A percentile compares a stretch with the other conserved stretches of the same genome.
Evolutionary conservation across 2,113 vertebrate genomes (phyloP).

Genomic region (Serilophus lunatus): DNA sequence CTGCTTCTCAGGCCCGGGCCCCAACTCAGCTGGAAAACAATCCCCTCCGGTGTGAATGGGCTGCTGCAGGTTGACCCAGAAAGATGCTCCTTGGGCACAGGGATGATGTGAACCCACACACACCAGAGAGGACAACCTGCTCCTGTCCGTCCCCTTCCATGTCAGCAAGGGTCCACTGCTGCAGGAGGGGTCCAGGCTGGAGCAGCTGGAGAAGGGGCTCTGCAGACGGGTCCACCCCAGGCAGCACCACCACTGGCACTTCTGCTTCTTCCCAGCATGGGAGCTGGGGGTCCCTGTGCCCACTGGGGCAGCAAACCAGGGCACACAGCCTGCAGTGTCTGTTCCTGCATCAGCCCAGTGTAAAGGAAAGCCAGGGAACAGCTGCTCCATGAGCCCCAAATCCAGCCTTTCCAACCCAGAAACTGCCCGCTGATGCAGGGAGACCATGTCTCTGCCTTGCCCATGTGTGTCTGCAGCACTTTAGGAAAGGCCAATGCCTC

Average conservation of each 20-base stretch:
- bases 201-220: background rate
- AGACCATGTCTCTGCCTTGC: background rate
- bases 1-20: background rate
- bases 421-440: background rate
- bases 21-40: background rate
- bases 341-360: background rate
- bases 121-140: background rate
- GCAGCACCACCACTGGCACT: background rate
- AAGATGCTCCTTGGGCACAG: background rate
- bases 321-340: rapidly evolving
- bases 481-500: background rate
- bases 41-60: background rate
- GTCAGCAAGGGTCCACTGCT: background rate
- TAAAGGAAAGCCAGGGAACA: background rate
- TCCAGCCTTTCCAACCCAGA: background rate
- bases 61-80: background rate
- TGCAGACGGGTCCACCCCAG: rapidly evolving
- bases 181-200: background rate
- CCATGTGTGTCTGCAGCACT: background rate
- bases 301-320: background rate
- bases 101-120: background rate
- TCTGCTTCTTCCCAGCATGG: rapidly evolving
- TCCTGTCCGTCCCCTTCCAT: background rate
- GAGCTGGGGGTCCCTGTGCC: background rate
- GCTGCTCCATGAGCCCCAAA: background rate